Conservation (phyloP, 2,797 vertebrate species). For the Chrosomus eos region DNA sequence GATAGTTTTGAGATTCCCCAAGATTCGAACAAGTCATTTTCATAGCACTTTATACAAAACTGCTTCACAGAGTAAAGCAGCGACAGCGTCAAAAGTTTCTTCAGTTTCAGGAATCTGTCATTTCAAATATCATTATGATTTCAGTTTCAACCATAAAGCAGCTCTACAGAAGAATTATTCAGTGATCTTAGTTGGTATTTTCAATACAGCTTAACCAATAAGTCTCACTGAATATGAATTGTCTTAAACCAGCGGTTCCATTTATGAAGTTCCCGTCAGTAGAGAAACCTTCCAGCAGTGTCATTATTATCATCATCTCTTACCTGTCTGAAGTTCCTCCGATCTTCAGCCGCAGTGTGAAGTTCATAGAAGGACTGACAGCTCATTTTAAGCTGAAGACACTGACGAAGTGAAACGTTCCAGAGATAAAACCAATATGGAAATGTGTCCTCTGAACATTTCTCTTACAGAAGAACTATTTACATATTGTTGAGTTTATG, state of each 20-base stretch:
- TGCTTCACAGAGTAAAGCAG: not conserved
- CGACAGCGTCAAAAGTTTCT: not conserved
- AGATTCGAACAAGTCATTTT: too few relatives aligned
- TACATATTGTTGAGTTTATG: not conserved
- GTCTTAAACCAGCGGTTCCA: not conserved
- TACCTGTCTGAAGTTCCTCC: not conserved
- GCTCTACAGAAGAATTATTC: not conserved
- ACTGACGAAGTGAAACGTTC: constrained; percentile 47
- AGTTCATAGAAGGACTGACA: constrained; percentile 41
- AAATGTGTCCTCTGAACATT: constrained; percentile 52
- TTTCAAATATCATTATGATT: not conserved
- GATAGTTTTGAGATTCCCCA: too few relatives aligned
- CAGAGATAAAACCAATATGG: constrained; percentile 44
- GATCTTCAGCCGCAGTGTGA: not conserved
- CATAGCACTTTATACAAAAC: not conserved
- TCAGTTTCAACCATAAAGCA: not conserved
- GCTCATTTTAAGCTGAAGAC: constrained; percentile 51
- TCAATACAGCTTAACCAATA: not conserved
- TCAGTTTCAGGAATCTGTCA: not conserved
- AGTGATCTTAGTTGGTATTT: not conserved
- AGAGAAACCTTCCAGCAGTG: not conserved
- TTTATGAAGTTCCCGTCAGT: too few relatives aligned
- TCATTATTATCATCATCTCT: not conserved
- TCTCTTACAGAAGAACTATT: constrained; percentile 26
- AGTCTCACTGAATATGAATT: not conserved